These are phyloP conservation scores for Poeciliopsis retropinna DNA, from an alignment of 2,113 vertebrate species.

Conservation along the genomic window DNA sequence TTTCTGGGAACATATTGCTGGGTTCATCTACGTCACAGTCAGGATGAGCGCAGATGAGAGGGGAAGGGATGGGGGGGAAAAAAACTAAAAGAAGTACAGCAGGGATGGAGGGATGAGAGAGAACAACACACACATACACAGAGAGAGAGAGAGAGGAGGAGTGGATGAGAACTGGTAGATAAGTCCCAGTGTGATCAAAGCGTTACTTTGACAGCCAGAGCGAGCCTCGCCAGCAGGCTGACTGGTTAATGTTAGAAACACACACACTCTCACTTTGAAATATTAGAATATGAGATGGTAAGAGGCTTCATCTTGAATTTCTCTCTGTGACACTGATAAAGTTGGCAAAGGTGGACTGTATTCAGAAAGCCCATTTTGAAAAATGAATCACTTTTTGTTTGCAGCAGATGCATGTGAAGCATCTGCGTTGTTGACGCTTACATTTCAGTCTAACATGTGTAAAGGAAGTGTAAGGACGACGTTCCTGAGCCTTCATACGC, in stretches of 20 bases:
- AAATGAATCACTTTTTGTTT: background rate
- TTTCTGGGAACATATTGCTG: constrained; percentile 10
- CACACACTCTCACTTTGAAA: constrained; percentile 33
- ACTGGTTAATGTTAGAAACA: constrained; percentile 37
- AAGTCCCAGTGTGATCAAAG: constrained; percentile 66
- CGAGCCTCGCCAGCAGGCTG: constrained; percentile 38
- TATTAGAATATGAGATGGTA: constrained; percentile 30
- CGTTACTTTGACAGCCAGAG: constrained; percentile 49
- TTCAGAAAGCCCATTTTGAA: background rate
- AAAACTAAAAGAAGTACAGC: background rate
- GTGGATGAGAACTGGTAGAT: constrained; percentile 53
- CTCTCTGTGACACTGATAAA: constrained; percentile 8
- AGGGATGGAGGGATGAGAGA: background rate
- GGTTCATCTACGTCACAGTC: background rate
- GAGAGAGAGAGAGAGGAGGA: constrained; percentile 19
- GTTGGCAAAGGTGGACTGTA: background rate
- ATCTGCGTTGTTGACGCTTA: background rate
- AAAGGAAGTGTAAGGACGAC: constrained; percentile 4
- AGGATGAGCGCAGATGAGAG: background rate
- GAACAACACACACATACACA: constrained; percentile 13
- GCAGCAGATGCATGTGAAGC: background rate
- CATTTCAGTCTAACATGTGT: constrained; percentile 17
- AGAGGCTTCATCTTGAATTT: constrained; percentile 37
- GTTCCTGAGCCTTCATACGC: background rate
- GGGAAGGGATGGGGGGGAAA: background rate